These are phyloP conservation scores for Anthopleura xanthogrammica DNA, from an alignment of 92 coral and sea anemone genomes.

Conservation along the genomic window DNA sequence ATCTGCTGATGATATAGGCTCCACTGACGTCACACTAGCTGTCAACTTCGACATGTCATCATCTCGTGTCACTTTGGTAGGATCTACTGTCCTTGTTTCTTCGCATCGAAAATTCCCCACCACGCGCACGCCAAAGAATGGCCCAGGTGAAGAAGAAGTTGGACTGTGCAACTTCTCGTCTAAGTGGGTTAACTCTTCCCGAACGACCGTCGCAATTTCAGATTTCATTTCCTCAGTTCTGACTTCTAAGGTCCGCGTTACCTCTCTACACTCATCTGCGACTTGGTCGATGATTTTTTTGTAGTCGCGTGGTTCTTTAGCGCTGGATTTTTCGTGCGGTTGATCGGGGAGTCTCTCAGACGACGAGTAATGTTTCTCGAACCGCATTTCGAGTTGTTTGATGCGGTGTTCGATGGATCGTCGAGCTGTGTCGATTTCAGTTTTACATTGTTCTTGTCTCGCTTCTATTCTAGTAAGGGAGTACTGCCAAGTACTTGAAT, in stretches of 20 bases:
- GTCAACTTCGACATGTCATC: background rate
- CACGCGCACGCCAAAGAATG: conserved; percentile 22
- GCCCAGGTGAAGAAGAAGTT: conserved; percentile 16
- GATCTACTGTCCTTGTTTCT: background rate
- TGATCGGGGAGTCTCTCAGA: conserved; percentile 52
- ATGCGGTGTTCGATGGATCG: conserved; percentile 87
- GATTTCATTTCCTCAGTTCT: conserved; percentile 71
- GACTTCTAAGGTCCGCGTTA: conserved; percentile 63
- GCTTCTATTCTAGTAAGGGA: conserved; percentile 89
- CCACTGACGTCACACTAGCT: conserved; percentile 21
- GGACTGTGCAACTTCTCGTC: conserved; percentile 55
- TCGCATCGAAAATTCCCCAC: conserved; percentile 15
- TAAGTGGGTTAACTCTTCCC: conserved; percentile 49
- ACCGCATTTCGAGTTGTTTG: conserved; percentile 76
- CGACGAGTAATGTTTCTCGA: conserved; percentile 75
- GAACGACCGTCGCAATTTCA: conserved; percentile 59
- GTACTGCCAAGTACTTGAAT: conserved; percentile 60
- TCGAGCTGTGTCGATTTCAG: conserved; percentile 91
- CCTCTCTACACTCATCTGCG: conserved; percentile 77
- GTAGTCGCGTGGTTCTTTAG: conserved; percentile 28
- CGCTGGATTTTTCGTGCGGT: conserved; percentile 26
- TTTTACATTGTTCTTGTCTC: conserved; percentile 88
- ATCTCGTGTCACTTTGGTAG: background rate
- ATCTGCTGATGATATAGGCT: conserved; percentile 28
- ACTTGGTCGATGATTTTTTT: conserved; percentile 58